Evolutionary conservation across 2,888 invertebrate genomes (phyloP).

Genomic region (Pimpla rufipes): DNA sequence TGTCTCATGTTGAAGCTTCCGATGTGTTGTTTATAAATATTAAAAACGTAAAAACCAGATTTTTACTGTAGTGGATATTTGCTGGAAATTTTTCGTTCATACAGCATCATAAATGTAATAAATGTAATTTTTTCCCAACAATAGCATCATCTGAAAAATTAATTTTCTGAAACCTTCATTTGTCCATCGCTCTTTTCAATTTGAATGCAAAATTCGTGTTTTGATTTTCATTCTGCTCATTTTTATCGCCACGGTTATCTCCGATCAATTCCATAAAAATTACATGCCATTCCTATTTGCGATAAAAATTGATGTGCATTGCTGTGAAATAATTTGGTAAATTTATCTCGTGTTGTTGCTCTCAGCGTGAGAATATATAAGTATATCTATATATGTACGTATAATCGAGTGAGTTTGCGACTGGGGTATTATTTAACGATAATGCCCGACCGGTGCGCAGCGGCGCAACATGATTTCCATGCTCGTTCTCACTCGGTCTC

Average conservation of each 20-base stretch:
- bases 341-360: slow-evolving; percentile 5
- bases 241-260: too few species aligned
- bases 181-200: too few species aligned
- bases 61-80: too few species aligned
- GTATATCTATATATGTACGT: not conserved
- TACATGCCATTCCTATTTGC: too few species aligned
- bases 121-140: too few species aligned
- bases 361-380: not conserved
- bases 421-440: slow-evolving; percentile 43
- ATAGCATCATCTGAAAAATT: not conserved
- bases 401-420: slow-evolving; percentile 2
- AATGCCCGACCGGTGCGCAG: slow-evolving; percentile 31
- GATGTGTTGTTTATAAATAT: too few species aligned
- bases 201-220: too few species aligned
- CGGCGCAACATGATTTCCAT: slow-evolving; percentile 54
- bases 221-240: too few species aligned
- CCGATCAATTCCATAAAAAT: not conserved
- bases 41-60: too few species aligned
- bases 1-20: too few species aligned
- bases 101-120: too few species aligned
- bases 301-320: not conserved
- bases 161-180: not conserved
- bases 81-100: too few species aligned
- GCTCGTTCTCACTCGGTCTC: slow-evolving; percentile 46
- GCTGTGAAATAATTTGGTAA: not conserved